Conservation (phyloP, 2,113 vertebrate species). For the Beaufortia kweichowensis region DNA sequence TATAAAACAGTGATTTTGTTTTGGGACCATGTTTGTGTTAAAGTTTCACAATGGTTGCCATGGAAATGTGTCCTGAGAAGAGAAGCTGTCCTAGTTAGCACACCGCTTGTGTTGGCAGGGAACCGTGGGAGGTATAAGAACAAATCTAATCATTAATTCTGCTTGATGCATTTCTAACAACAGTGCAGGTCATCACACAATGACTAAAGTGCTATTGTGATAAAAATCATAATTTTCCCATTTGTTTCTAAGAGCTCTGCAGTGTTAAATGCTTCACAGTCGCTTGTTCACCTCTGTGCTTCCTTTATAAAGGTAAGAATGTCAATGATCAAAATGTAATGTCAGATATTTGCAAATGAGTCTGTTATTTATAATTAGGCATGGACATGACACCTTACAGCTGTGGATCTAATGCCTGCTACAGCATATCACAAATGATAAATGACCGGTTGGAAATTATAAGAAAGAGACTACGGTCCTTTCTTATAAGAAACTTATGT, state of each 20-base stretch:
- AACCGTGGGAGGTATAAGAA: slow-evolving; percentile 39
- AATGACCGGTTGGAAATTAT: neutral
- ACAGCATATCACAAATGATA: neutral
- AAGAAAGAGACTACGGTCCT: too few relatives aligned
- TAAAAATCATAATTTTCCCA: slow-evolving; percentile 1
- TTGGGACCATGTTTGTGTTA: slow-evolving; percentile 38
- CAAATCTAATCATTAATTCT: slow-evolving; percentile 34
- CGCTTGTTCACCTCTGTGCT: neutral
- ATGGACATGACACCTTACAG: neutral
- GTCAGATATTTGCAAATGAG: slow-evolving; percentile 15
- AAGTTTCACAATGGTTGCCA: slow-evolving; percentile 57
- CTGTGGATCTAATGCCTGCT: neutral
- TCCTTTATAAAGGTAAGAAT: neutral
- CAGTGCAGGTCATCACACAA: slow-evolving; percentile 11
- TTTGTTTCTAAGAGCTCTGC: neutral
- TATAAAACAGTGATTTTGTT: slow-evolving; percentile 27
- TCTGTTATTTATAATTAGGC: neutral
- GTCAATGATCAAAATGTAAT: neutral
- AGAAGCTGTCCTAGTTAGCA: slow-evolving; percentile 41
- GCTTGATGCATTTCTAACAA: slow-evolving; percentile 40
- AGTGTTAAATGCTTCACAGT: neutral
- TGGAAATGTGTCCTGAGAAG: slow-evolving; percentile 53
- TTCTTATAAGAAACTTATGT: neutral
- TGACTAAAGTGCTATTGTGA: slow-evolving; percentile 15
- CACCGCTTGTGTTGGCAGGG: slow-evolving; percentile 34